These are phyloP conservation scores for Amphipyra berbera DNA, from an alignment of 2,888 invertebrate species.

Conservation along the genomic window DNA sequence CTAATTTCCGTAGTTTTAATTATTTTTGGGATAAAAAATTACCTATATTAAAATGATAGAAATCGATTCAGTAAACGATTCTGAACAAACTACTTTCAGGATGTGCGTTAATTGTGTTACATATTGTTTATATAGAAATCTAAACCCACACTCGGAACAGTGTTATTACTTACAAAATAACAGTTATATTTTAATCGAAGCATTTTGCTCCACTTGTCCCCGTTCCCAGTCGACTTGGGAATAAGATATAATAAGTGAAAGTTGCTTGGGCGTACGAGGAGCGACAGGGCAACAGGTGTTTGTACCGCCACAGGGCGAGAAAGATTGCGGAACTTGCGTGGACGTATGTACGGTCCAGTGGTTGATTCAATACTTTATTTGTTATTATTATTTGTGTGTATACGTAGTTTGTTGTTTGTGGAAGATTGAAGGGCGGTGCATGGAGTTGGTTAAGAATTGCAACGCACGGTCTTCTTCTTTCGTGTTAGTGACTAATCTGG, in stretches of 20 bases:
- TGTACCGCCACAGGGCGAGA: constrained; percentile 41
- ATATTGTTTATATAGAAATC: too few relatives aligned
- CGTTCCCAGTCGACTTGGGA: constrained; percentile 36
- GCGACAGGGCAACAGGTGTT: constrained; percentile 59
- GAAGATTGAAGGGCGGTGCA: too few relatives aligned
- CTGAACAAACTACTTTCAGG: too few relatives aligned
- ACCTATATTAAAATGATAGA: too few relatives aligned
- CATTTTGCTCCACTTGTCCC: constrained; percentile 8
- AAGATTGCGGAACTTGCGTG: constrained; percentile 42
- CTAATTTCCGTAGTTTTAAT: too few relatives aligned
- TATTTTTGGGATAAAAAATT: too few relatives aligned
- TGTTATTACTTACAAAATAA: not conserved
- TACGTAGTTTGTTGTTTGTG: not conserved
- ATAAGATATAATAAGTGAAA: constrained; percentile 49
- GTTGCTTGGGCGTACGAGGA: constrained; percentile 21
- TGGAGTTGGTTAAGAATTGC: too few relatives aligned
- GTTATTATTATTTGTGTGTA: constrained; percentile 10
- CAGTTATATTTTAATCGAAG: constrained; percentile 36
- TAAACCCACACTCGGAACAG: not conserved
- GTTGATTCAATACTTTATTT: constrained; percentile 26
- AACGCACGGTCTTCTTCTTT: too few relatives aligned
- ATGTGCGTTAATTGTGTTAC: too few relatives aligned
- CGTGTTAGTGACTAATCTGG: too few relatives aligned
- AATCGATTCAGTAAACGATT: too few relatives aligned
- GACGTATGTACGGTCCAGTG: constrained; percentile 27